phyloP scores from a whole-genome alignment of 1,140 invertebrate genomes.

The Drosophila guanche region DNA sequence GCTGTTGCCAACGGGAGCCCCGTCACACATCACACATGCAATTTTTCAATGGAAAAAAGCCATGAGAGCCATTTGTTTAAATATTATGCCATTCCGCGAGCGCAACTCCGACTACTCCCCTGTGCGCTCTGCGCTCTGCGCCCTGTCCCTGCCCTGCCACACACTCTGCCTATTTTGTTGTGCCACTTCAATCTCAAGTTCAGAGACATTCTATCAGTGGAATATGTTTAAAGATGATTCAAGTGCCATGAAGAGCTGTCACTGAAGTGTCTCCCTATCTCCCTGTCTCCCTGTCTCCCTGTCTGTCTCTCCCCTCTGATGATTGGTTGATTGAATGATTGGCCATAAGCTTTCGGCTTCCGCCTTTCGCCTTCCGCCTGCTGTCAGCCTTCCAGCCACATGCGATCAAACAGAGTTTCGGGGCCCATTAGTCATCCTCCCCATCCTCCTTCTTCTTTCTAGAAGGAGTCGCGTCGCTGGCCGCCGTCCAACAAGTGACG shows the following conservation, averaged over 20 bases:
- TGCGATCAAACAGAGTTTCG: no score
- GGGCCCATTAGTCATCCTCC: constrained; percentile 26
- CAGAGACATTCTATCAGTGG: no score
- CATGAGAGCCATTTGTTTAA: background rate
- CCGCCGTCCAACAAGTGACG: constrained; percentile 28
- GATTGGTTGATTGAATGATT: constrained; percentile 59
- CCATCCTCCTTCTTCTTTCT: no score
- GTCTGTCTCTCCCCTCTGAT: constrained; percentile 23
- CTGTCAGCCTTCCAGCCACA: background rate
- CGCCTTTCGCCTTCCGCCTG: constrained; percentile 40
- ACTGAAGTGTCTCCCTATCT: constrained; percentile 23
- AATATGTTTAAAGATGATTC: constrained; percentile 5
- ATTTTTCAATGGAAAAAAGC: background rate
- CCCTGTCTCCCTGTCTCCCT: constrained; percentile 4
- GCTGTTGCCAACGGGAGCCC: background rate
- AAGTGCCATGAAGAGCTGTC: constrained; percentile 24
- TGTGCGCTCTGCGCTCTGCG: no score
- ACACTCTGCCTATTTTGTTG: no score
- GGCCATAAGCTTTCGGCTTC: constrained; percentile 4
- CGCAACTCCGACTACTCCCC: no score
- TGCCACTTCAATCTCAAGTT: constrained; percentile 30
- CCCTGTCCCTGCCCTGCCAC: no score
- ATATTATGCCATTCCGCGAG: no score
- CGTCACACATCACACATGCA: no score
- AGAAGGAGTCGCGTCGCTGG: constrained; percentile 12